Conservation (phyloP, 23 tunicate genomes). For the Ciona savignyi region DNA sequence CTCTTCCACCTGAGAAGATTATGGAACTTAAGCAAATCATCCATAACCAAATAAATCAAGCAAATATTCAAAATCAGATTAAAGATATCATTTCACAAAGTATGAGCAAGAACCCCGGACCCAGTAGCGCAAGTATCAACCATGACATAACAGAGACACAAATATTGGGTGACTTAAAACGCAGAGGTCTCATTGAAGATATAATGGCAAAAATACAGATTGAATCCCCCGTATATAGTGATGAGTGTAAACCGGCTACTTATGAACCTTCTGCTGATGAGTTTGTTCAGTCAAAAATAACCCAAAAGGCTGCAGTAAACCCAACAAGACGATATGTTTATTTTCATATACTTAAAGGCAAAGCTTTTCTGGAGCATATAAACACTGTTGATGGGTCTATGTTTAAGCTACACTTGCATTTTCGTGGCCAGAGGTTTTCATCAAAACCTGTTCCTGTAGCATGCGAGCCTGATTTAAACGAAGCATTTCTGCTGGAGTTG, state of each 20-base stretch:
- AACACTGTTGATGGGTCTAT: slow-evolving; percentile 31
- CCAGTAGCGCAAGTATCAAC: too few relatives aligned
- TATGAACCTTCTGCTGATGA: slow-evolving; percentile 38
- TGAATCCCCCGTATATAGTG: slow-evolving; percentile 32
- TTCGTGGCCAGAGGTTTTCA: slow-evolving; percentile 67
- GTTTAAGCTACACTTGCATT: slow-evolving; percentile 44
- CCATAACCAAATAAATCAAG: slow-evolving; percentile 50
- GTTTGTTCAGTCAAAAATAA: slow-evolving; percentile 33
- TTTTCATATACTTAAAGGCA: slow-evolving; percentile 57
- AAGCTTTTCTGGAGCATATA: slow-evolving; percentile 79
- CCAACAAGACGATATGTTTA: slow-evolving; percentile 52
- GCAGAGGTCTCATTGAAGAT: slow-evolving; percentile 65
- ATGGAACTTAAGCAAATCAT: slow-evolving; percentile 57
- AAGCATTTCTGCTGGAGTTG: slow-evolving; percentile 65
- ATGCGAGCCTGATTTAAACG: slow-evolving; percentile 67
- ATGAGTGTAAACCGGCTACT: slow-evolving; percentile 33
- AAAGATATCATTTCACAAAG: slow-evolving; percentile 26
- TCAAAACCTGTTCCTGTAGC: slow-evolving; percentile 70
- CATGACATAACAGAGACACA: slow-evolving; percentile 34
- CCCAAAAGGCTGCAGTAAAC: slow-evolving; percentile 46
- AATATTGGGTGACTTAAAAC: slow-evolving; percentile 40
- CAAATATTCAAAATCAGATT: slow-evolving; percentile 25
- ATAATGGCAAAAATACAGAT: slow-evolving; percentile 42
- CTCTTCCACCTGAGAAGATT: slow-evolving; percentile 51
- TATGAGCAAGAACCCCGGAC: too few relatives aligned